Conservation (phyloP, 1,140 invertebrate species). For the Eupeodes corollae region DNA sequence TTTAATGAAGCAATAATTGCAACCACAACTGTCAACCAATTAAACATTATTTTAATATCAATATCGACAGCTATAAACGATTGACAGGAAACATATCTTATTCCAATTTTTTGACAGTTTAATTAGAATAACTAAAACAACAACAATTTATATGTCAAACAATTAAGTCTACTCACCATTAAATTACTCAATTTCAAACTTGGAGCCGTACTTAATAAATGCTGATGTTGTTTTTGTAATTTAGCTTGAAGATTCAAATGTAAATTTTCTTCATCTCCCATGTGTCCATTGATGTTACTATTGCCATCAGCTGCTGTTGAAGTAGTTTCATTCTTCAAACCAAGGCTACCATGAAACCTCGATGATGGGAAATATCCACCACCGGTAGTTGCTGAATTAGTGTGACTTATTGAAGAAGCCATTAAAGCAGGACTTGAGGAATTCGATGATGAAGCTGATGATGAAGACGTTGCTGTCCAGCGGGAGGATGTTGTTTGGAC, state of each 20-base stretch:
- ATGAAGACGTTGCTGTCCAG: slow-evolving; percentile 34
- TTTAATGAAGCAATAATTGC: too few relatives aligned
- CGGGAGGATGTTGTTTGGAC: slow-evolving; percentile 40
- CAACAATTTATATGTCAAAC: too few relatives aligned
- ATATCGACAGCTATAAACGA: too few relatives aligned
- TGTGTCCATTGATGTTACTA: not conserved
- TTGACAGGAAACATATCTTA: too few relatives aligned
- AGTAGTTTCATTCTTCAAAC: not conserved
- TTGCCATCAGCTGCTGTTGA: not conserved
- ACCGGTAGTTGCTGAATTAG: slow-evolving; percentile 14
- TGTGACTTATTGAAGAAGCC: too few relatives aligned
- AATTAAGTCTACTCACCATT: slow-evolving; percentile 28
- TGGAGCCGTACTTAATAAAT: slow-evolving; percentile 25
- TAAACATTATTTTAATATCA: too few relatives aligned
- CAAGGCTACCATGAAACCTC: not conserved
- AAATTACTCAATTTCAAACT: slow-evolving; percentile 37
- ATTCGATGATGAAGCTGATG: slow-evolving; percentile 15
- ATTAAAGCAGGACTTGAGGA: not conserved
- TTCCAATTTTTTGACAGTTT: too few relatives aligned
- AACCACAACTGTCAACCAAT: too few relatives aligned
- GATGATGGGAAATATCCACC: slow-evolving; percentile 2
- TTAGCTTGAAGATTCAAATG: not conserved
- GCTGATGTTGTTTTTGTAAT: not conserved
- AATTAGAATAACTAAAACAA: too few relatives aligned
- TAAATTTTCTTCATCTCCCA: slow-evolving; percentile 14